phyloP scores from a whole-genome alignment of 2,888 invertebrate genomes.

The Plebejus argus region DNA sequence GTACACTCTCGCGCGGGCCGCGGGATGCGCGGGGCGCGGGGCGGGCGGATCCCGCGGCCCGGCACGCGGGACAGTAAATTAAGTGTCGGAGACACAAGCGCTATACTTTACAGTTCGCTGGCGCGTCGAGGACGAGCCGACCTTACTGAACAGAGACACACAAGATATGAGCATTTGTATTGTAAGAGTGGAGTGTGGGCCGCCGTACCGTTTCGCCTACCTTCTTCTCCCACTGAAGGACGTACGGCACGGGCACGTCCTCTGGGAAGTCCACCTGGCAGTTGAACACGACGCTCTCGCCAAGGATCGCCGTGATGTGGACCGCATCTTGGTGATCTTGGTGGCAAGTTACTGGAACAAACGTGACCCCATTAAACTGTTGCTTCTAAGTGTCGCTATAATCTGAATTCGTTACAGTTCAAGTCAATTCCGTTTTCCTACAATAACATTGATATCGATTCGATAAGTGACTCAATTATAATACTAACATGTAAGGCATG shows the following conservation, averaged over 20 bases:
- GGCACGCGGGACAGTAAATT: slow-evolving; percentile 69
- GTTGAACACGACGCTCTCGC: slow-evolving; percentile 98
- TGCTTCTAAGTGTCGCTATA: neutral
- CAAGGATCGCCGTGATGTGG: slow-evolving; percentile 97
- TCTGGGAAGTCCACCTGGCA: slow-evolving; percentile 98
- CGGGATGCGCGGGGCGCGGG: slow-evolving; percentile 59
- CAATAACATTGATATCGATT: neutral
- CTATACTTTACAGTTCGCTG: slow-evolving; percentile 76
- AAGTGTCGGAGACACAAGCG: slow-evolving; percentile 63
- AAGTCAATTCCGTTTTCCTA: neutral
- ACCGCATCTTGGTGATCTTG: slow-evolving; percentile 96
- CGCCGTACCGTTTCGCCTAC: slow-evolving; percentile 97
- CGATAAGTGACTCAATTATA: neutral
- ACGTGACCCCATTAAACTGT: neutral
- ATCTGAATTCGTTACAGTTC: neutral
- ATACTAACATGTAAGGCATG: neutral
- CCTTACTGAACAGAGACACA: slow-evolving; percentile 80
- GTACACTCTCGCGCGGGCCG: slow-evolving; percentile 55
- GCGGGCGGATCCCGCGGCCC: slow-evolving; percentile 61
- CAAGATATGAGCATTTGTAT: slow-evolving; percentile 79
- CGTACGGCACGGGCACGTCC: slow-evolving; percentile 97
- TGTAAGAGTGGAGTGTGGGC: slow-evolving; percentile 79
- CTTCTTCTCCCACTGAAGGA: slow-evolving; percentile 99
- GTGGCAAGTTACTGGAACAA: slow-evolving; percentile 83
- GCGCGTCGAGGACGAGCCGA: slow-evolving; percentile 76